Evolutionary conservation across 30 jellyfish, hydroid and myxozoan genomes (phyloP).

Genomic region (Aurelia aurita complex sp. Pacific): DNA sequence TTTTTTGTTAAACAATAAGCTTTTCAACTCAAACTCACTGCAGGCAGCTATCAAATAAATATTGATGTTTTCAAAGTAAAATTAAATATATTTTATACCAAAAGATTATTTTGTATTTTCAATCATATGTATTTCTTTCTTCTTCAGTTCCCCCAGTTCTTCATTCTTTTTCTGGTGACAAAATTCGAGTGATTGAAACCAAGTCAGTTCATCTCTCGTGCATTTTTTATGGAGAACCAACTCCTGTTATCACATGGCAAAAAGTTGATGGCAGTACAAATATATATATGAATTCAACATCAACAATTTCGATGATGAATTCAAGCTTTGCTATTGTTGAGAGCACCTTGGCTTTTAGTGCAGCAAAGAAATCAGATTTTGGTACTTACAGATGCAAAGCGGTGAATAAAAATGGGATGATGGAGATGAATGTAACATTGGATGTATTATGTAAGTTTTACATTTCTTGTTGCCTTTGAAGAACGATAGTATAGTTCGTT

Average conservation of each 20-base stretch:
- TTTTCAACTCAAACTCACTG: too few relatives aligned
- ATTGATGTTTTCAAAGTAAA: too few relatives aligned
- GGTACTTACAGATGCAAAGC: slow-evolving; percentile 37
- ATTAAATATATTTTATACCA: too few relatives aligned
- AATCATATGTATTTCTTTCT: too few relatives aligned
- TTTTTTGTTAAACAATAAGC: too few relatives aligned
- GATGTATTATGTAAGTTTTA: background rate
- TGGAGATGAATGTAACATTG: background rate
- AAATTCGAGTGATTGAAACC: background rate
- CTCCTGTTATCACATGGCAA: slow-evolving; percentile 38
- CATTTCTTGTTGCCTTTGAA: too few relatives aligned
- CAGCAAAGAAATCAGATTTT: background rate
- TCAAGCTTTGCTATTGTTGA: slow-evolving; percentile 31
- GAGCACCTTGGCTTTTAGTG: background rate
- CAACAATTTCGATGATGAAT: background rate
- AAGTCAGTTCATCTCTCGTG: slow-evolving; percentile 15
- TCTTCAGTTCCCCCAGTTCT: too few relatives aligned
- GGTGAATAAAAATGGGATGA: background rate
- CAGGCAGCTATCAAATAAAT: too few relatives aligned
- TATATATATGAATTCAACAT: too few relatives aligned
- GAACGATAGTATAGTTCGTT: too few relatives aligned
- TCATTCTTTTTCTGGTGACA: background rate
- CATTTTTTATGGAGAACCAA: slow-evolving; percentile 50
- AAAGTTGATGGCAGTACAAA: background rate
- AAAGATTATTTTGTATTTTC: too few relatives aligned